These are phyloP conservation scores for Merluccius polli DNA, from an alignment of 2,797 vertebrate genomes.

Conservation along the genomic window DNA sequence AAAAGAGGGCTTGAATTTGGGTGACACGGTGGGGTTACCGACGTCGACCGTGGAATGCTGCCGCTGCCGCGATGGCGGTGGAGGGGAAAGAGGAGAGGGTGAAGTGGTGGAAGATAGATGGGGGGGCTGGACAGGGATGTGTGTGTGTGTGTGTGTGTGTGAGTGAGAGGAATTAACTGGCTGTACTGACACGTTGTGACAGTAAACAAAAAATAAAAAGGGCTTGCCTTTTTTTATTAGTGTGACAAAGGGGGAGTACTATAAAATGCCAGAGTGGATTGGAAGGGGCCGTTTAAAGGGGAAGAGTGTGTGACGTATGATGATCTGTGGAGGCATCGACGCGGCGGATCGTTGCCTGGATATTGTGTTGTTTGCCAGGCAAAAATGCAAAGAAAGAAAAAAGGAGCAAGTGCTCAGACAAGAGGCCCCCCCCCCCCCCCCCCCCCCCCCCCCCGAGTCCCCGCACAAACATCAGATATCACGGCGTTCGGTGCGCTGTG, in stretches of 20 bases:
- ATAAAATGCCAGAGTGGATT: neutral
- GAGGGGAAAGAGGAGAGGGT: conserved; percentile 2
- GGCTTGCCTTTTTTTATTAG: neutral
- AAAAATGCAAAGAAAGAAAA: neutral
- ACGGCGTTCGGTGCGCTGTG: neutral
- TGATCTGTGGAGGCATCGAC: neutral
- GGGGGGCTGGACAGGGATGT: neutral
- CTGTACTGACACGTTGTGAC: neutral
- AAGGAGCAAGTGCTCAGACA: neutral
- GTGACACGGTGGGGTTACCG: conserved; percentile 24
- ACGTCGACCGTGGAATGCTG: neutral
- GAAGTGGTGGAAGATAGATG: neutral
- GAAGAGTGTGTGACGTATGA: neutral
- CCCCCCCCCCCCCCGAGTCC: too few species aligned
- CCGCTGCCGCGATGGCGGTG: conserved; percentile 25
- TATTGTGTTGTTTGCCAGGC: neutral
- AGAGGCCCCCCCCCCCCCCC: too few species aligned
- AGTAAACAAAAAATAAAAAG: neutral
- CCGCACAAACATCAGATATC: conserved; percentile 21
- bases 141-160: neutral
- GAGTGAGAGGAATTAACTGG: neutral
- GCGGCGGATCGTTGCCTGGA: neutral
- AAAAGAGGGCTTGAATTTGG: conserved; percentile 49
- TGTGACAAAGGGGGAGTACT: neutral
- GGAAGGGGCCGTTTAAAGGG: neutral